Conservation (phyloP, 2,113 vertebrate species). For the Brienomyrus brachyistius region DNA sequence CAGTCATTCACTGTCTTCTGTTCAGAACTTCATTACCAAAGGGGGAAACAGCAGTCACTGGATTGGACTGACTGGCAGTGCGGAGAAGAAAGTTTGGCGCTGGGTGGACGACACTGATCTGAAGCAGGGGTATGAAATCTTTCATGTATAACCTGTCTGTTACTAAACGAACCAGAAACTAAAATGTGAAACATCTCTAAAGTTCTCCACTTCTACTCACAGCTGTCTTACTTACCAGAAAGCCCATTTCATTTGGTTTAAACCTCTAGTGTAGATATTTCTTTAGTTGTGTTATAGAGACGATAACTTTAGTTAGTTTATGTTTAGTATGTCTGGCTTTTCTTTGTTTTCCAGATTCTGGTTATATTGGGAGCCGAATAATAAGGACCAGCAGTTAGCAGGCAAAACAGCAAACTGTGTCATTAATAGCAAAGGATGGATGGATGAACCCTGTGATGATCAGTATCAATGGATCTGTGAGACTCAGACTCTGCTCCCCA, state of each 20-base stretch:
- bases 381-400: not conserved
- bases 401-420: not conserved
- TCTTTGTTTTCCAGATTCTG: not conserved
- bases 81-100: not conserved
- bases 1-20: not conserved
- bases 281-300: not conserved
- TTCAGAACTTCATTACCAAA: not conserved
- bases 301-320: not conserved
- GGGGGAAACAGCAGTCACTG: not conserved
- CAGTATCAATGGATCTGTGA: too few species aligned
- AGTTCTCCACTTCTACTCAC: not conserved
- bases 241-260: not conserved
- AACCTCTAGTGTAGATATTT: not conserved
- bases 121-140: not conserved
- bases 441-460: not conserved
- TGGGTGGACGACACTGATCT: constrained; percentile 10
- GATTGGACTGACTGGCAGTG: constrained; percentile 15
- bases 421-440: not conserved
- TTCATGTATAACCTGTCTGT: not conserved
- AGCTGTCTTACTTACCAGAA: not conserved
- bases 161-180: not conserved
- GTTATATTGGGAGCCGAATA: not conserved
- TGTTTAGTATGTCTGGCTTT: not conserved
- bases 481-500: too few species aligned
- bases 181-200: not conserved